phyloP scores from a whole-genome alignment of 2,888 invertebrate genomes.

The Drosophila mulleri region DNA sequence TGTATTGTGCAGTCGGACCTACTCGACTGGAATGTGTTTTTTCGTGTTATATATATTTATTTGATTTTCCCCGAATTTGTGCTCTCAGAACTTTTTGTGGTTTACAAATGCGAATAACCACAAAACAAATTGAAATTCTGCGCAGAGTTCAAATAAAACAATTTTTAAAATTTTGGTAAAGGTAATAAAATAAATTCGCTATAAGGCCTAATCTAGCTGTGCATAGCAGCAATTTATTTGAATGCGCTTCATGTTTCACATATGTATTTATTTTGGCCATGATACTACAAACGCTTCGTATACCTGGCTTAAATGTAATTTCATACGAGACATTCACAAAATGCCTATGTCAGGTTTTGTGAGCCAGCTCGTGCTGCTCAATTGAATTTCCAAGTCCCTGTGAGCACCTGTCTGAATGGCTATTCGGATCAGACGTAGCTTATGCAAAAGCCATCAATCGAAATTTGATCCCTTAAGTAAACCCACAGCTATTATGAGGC shows the following conservation, averaged over 20 bases:
- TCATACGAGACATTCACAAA: neutral
- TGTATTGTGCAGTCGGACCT: neutral
- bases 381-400: neutral
- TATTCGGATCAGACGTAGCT: neutral
- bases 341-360: conserved; percentile 3
- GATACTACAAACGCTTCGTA: neutral
- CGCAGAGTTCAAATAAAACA: neutral
- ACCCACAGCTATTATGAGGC: neutral
- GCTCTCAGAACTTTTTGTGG: conserved; percentile 52
- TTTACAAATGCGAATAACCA: neutral
- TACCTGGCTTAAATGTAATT: neutral
- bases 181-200: neutral
- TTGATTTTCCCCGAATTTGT: conserved; percentile 38
- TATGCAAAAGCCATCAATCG: neutral
- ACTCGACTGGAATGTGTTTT: neutral
- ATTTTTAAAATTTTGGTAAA: neutral
- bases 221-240: neutral
- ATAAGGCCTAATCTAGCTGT: neutral
- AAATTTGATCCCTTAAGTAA: neutral
- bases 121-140: neutral
- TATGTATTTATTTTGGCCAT: neutral
- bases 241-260: neutral
- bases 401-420: neutral
- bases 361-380: neutral
- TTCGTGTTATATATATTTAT: conserved; percentile 36